Percentiles rank a stretch among this genome's conserved stretches.
phyloP scores from a whole-genome alignment of 2,888 invertebrate species.

The Hemistola chrysoprasaria region DNA sequence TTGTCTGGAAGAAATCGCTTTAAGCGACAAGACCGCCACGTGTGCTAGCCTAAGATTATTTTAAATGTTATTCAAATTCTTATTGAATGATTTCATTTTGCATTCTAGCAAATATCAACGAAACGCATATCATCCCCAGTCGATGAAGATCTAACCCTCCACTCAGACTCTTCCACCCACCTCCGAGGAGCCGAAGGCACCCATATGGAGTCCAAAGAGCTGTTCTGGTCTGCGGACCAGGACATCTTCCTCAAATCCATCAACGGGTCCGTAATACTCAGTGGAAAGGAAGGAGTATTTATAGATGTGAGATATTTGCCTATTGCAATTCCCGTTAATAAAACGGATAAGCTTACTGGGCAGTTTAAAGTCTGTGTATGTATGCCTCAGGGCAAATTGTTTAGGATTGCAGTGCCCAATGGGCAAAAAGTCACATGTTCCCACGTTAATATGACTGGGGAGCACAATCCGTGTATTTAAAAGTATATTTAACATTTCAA shows the following conservation, averaged over 20 bases:
- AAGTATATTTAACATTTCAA: too few species aligned
- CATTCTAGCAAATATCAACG: slow-evolving; percentile 82
- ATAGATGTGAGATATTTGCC: slow-evolving; percentile 88
- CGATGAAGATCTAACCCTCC: slow-evolving; percentile 84
- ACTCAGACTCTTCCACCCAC: slow-evolving; percentile 85
- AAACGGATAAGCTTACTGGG: slow-evolving; percentile 54
- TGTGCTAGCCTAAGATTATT: too few species aligned
- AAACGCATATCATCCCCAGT: slow-evolving; percentile 89
- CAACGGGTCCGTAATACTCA: slow-evolving; percentile 88
- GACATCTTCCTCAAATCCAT: slow-evolving; percentile 89
- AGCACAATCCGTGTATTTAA: slow-evolving; percentile 85
- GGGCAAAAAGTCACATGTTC: slow-evolving; percentile 83
- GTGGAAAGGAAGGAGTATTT: slow-evolving; percentile 86
- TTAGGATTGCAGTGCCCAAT: slow-evolving; percentile 87
- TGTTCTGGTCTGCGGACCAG: slow-evolving; percentile 89
- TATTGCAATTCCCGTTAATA: slow-evolving; percentile 76
- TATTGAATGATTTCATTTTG: neutral
- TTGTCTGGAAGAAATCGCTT: too few species aligned
- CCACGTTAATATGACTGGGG: slow-evolving; percentile 82
- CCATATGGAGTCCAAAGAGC: slow-evolving; percentile 86
- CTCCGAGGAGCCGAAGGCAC: slow-evolving; percentile 92
- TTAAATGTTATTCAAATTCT: too few species aligned
- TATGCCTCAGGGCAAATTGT: slow-evolving; percentile 93
- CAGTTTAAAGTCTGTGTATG: slow-evolving; percentile 95
- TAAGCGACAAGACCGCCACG: too few species aligned